These are phyloP conservation scores for Hypolimnas misippus DNA, from an alignment of 2,888 invertebrate genomes.

Conservation along the genomic window DNA sequence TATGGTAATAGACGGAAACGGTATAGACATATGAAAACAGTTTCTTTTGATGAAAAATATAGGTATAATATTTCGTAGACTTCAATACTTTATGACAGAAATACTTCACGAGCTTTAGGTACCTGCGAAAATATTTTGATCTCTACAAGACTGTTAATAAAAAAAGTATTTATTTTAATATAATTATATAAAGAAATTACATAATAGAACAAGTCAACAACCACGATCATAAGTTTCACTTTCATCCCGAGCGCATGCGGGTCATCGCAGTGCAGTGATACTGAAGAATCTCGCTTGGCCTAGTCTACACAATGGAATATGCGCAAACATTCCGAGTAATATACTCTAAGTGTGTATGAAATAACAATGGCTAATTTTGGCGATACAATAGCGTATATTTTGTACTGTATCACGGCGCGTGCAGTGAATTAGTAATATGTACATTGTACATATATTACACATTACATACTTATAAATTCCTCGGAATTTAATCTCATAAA, in stretches of 20 bases:
- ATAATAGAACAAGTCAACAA: constrained; percentile 9
- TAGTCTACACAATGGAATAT: constrained; percentile 13
- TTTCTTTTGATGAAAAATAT: no score
- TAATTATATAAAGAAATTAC: constrained; percentile 12
- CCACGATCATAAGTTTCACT: constrained; percentile 60
- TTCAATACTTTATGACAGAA: no score
- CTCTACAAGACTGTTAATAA: no score
- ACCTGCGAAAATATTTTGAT: no score
- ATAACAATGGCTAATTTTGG: constrained; percentile 32
- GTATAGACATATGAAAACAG: no score
- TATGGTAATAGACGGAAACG: no score
- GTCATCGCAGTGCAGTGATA: constrained; percentile 62
- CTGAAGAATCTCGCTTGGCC: constrained; percentile 23
- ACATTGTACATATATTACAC: constrained; percentile 11
- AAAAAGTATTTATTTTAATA: not conserved
- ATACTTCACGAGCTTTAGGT: no score
- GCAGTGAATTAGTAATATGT: constrained; percentile 24
- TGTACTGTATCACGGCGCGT: constrained; percentile 25
- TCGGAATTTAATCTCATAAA: not conserved
- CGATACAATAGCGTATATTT: constrained; percentile 30
- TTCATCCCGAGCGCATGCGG: constrained; percentile 66
- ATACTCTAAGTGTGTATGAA: constrained; percentile 23
- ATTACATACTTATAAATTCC: constrained; percentile 1
- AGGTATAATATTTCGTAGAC: no score
- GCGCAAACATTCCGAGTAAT: constrained; percentile 17